These are phyloP conservation scores for Ischnura elegans DNA, from an alignment of 2,888 invertebrate species.

Conservation along the genomic window DNA sequence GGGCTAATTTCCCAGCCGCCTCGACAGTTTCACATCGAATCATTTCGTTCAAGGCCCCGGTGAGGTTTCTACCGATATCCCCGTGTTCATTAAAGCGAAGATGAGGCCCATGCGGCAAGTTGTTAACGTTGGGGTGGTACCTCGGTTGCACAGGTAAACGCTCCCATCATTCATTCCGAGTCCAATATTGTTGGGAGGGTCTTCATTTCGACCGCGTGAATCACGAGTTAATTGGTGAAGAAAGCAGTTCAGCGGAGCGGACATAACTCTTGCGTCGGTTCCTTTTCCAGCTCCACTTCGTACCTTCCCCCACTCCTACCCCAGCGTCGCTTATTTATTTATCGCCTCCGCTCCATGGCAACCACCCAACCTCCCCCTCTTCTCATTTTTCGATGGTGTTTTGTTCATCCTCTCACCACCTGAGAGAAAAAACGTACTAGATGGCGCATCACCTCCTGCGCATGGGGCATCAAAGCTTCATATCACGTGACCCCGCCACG, in stretches of 20 bases:
- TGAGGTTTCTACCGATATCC: background rate
- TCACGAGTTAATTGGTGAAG: slow-evolving; percentile 10
- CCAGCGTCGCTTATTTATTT: background rate
- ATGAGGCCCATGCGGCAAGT: background rate
- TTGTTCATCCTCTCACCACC: no score
- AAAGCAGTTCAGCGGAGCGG: background rate
- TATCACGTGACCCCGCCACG: no score
- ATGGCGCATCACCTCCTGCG: no score
- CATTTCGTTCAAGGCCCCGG: background rate
- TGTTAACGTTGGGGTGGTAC: background rate
- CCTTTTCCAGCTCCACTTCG: background rate
- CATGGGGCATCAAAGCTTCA: no score
- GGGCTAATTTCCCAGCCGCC: no score
- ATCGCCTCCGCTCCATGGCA: background rate
- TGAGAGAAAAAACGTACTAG: no score
- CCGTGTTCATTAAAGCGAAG: background rate
- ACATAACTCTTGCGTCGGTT: background rate
- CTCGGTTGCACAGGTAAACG: background rate
- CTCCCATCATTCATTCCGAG: background rate
- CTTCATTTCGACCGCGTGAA: background rate
- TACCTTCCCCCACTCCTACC: background rate
- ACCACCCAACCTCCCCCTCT: background rate
- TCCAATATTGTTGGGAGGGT: background rate
- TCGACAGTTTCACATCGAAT: background rate
- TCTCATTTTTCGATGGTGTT: no score